A percentile compares a stretch with the other conserved stretches of the same genome.
phyloP scores from a whole-genome alignment of 2,888 invertebrate genomes.

The Drosophila barbarae region DNA sequence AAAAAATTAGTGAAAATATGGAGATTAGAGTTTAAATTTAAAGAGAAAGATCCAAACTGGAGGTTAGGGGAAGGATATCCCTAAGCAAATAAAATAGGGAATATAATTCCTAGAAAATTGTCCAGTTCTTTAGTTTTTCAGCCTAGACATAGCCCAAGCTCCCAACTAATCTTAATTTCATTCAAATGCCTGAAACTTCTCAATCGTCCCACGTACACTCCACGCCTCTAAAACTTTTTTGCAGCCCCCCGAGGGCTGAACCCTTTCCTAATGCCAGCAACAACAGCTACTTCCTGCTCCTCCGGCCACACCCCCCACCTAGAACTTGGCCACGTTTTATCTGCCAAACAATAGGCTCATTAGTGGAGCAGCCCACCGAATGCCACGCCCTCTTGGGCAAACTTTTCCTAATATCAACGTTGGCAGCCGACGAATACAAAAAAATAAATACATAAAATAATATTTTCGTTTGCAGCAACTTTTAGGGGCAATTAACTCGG shows the following conservation, averaged over 20 bases:
- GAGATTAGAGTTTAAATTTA: not conserved
- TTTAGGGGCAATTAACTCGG: constrained; percentile 65
- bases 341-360: constrained; percentile 69
- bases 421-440: constrained; percentile 2
- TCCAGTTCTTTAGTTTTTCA: too few relatives aligned
- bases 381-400: constrained; percentile 38
- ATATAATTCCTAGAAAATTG: not conserved
- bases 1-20: too few relatives aligned
- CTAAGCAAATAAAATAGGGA: not conserved
- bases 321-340: constrained; percentile 47
- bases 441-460: constrained; percentile 59
- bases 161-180: not conserved
- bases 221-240: constrained; percentile 38
- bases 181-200: constrained; percentile 25
- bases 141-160: not conserved
- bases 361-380: constrained; percentile 49
- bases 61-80: not conserved
- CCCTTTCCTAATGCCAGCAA: constrained; percentile 50
- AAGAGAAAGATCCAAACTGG: not conserved
- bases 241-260: constrained; percentile 25
- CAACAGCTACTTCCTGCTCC: constrained; percentile 48
- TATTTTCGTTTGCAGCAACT: constrained; percentile 67
- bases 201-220: constrained; percentile 24
- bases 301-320: constrained; percentile 8
- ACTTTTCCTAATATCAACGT: constrained; percentile 65